Base-by-base conservation (phyloP, 2,113 vertebrate genomes). In the Eubucco bourcierii region DNA sequence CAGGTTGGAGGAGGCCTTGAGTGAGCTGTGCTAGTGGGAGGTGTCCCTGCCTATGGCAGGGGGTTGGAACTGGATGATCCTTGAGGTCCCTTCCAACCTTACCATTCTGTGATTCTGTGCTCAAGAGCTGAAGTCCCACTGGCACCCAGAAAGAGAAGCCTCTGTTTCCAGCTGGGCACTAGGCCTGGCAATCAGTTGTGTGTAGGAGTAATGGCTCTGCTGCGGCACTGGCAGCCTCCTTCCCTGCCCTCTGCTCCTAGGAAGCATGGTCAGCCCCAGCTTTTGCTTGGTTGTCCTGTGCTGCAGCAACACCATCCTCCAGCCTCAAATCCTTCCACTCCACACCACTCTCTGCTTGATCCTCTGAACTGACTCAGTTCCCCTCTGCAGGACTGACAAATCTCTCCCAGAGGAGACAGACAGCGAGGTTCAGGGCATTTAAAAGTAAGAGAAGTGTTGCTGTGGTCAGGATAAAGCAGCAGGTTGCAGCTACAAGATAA, bases 241-340 rank as follows among this genome's bases (percentile, higher is more conserved):
- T 41, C 64, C 44, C 11, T 39, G 37, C 37, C 59, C n/a, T 53
- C 53, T 0, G 14, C 75, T 39, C 5, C 2, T 9, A 3, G 46
- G 55, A 29, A 11, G 37, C 4, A 4, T 2, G 50, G n/a, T 61
- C 6, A 5, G 15, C 31, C 44, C 15, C 2, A 6, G 56, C 64
- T 82, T n/a, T 34, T 3, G 2, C 6, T 0, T 0, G 12, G 27
- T 28, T 16, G 9, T 16, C 19, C 50, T 3, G 0, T 33, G 74
- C 63, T 44, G 75, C 78, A 60, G 61, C 0, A 0, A 24, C 2
- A 3, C n/a, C 29, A 77, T n/a, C 24, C 15, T 46, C 33, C 53
- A 25, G 24, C 4, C 58, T 74, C 76, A 41, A 71, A n/a, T 5
- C 27, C 8, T 23, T 53, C 53, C 2, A 3, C 31, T 73, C 55